These are phyloP conservation scores for Mya arenaria DNA, from an alignment of 1,140 invertebrate species.

Conservation along the genomic window DNA sequence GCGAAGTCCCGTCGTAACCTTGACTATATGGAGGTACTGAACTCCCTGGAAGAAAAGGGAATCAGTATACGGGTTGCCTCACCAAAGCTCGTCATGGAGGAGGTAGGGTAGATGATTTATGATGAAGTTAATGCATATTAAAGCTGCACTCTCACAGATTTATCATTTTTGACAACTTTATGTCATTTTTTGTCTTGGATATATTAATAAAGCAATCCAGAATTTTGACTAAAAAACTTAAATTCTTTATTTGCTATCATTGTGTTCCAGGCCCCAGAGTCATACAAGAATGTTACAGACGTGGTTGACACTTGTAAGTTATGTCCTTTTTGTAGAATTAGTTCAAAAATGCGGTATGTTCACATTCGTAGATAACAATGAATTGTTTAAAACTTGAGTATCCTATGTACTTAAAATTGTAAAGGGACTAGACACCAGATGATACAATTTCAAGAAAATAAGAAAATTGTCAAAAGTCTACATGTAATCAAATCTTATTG, in stretches of 20 bases:
- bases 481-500: no score
- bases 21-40: constrained; percentile 95
- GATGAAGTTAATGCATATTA: background rate
- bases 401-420: no score
- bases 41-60: constrained; percentile 93
- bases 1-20: constrained; percentile 98
- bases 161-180: background rate
- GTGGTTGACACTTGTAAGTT: constrained; percentile 97
- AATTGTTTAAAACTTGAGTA: no score
- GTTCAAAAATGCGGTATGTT: no score
- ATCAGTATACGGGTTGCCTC: constrained; percentile 99
- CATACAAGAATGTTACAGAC: constrained; percentile 99
- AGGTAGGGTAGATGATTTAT: constrained; percentile 80
- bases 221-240: no score
- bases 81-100: constrained; percentile 99
- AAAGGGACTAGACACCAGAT: no score
- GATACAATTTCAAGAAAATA: no score
- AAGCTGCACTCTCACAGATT: background rate
- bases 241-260: background rate
- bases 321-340: background rate
- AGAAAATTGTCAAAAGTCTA: no score
- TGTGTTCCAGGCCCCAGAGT: constrained; percentile 91
- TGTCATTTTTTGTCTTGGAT: background rate
- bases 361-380: no score
- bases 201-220: no score